A percentile compares a stretch with the other conserved stretches of the same genome.
These are phyloP conservation scores for Halcyon smyrnensis DNA, from an alignment of 2,797 vertebrate species.

Conservation along the genomic window DNA sequence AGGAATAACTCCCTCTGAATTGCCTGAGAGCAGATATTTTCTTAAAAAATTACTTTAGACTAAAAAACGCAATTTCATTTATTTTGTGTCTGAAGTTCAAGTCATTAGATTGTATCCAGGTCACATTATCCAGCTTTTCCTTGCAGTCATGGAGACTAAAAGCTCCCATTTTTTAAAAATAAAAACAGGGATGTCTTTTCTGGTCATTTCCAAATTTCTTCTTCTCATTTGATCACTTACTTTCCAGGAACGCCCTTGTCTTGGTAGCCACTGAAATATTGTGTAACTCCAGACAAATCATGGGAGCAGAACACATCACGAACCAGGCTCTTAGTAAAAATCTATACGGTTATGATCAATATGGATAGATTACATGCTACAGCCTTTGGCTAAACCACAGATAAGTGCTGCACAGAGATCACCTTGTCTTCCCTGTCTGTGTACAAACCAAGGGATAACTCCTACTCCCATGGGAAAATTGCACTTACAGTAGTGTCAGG, in stretches of 20 bases:
- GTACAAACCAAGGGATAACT: background rate
- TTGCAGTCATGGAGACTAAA: background rate
- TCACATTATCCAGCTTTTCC: background rate
- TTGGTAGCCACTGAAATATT: background rate
- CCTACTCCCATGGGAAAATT: background rate
- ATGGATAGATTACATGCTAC: background rate
- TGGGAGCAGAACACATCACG: background rate
- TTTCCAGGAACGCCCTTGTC: background rate
- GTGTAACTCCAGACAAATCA: background rate
- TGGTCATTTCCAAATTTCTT: background rate
- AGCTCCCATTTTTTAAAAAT: background rate
- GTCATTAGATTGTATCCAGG: background rate
- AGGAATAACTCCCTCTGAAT: background rate
- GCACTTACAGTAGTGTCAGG: background rate
- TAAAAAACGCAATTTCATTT: background rate
- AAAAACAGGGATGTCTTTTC: background rate
- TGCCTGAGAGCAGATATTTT: background rate
- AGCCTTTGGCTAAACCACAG: background rate
- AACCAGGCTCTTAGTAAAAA: background rate
- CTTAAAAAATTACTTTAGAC: background rate
- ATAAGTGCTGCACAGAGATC: background rate
- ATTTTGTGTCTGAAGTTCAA: background rate
- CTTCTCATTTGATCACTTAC: background rate
- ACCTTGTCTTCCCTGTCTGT: fast-evolving
- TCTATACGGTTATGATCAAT: background rate